Percentiles rank a stretch among this genome's conserved stretches.
These are phyloP conservation scores for Drosophila monieri DNA, from an alignment of 2,888 invertebrate species.

Conservation along the genomic window DNA sequence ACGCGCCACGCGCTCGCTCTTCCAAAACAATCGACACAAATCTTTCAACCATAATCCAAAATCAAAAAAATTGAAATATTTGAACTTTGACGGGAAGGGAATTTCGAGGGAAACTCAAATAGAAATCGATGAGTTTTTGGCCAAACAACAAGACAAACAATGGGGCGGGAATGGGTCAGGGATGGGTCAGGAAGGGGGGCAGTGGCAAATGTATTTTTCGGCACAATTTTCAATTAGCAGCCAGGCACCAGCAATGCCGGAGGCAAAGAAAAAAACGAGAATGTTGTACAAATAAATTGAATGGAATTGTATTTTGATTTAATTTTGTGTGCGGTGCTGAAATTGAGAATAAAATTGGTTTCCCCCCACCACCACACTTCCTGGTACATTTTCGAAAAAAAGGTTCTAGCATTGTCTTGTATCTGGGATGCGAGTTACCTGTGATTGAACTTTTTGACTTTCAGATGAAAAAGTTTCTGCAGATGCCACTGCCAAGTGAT, in stretches of 20 bases:
- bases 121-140: constrained; percentile 43
- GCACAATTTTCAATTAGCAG: constrained; percentile 71
- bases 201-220: constrained; percentile 57
- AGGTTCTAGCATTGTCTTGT: constrained; percentile 4
- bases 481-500: constrained; percentile 9
- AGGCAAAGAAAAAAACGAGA: constrained; percentile 25
- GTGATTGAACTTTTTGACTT: constrained; percentile 60
- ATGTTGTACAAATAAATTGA: constrained; percentile 66
- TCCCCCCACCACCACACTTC: constrained; percentile 11
- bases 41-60: constrained; percentile 55
- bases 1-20: constrained; percentile 45
- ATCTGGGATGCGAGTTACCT: constrained; percentile 48
- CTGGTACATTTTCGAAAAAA: constrained; percentile 13
- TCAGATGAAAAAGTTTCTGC: constrained; percentile 49
- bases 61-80: constrained; percentile 41
- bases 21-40: constrained; percentile 24
- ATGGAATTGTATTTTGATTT: constrained; percentile 70
- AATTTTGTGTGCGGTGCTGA: constrained; percentile 59
- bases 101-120: constrained; percentile 21
- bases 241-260: constrained; percentile 18
- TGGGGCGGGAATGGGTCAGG: constrained; percentile 23
- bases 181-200: not conserved
- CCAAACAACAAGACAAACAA: constrained; percentile 37
- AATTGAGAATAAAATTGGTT: constrained; percentile 38
- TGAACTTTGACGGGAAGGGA: constrained; percentile 27